A percentile compares a stretch with the other conserved stretches of the same genome.
Conservation (phyloP, 2,113 vertebrate species). For the Tupaia chinensis region DNA sequence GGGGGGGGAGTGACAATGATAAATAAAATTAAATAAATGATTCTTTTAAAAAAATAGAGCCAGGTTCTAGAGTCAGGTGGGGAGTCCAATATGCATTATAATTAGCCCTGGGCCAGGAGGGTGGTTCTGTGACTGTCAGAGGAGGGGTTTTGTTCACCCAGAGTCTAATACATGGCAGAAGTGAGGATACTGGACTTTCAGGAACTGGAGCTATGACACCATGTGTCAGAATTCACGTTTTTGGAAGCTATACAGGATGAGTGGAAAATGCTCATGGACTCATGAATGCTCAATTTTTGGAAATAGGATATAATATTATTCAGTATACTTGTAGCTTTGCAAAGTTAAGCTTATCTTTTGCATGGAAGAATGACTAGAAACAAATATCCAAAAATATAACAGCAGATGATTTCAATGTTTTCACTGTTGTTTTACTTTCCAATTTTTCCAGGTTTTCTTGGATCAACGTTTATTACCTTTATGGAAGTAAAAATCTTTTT, state of each 20-base stretch:
- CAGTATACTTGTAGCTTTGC: neutral
- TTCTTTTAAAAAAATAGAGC: no score
- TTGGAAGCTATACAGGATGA: neutral
- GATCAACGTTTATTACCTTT: neutral
- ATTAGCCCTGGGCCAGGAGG: neutral
- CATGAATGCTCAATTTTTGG: neutral
- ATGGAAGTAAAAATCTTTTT: neutral
- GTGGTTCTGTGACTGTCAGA: neutral
- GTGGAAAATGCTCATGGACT: neutral
- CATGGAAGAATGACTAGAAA: constrained; percentile 13
- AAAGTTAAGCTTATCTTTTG: neutral
- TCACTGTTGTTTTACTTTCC: neutral
- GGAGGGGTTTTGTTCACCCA: neutral
- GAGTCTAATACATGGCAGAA: constrained; percentile 11
- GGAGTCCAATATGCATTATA: neutral
- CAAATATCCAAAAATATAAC: neutral
- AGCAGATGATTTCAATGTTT: neutral
- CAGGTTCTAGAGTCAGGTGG: neutral
- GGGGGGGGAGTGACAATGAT: no score
- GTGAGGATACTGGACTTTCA: neutral
- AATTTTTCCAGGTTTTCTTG: constrained; percentile 12
- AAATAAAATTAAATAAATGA: no score
- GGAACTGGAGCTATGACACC: neutral
- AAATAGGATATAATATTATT: constrained; percentile 31
- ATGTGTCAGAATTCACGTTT: neutral